phyloP scores from a whole-genome alignment of 2,797 vertebrate species.

The Petrocephalus sullivani region DNA sequence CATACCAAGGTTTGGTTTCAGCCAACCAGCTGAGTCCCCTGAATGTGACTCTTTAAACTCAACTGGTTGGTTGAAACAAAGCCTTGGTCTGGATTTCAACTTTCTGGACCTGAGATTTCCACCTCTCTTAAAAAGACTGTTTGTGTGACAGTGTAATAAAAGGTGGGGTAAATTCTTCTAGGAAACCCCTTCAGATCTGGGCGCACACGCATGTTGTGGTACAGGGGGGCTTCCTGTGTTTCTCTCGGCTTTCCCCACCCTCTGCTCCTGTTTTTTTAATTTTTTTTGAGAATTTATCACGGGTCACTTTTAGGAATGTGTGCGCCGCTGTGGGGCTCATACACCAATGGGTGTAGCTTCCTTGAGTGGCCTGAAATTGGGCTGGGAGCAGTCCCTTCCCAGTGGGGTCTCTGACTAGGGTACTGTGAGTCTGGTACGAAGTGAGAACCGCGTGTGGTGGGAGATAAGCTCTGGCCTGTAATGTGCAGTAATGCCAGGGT shows the following conservation, averaged over 20 bases:
- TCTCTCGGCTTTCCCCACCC: background rate
- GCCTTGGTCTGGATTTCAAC: background rate
- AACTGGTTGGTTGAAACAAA: background rate
- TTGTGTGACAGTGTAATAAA: background rate
- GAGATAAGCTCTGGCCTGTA: background rate
- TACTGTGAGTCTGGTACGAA: background rate
- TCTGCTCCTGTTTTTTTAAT: background rate
- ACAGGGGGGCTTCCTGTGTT: conserved; percentile 12
- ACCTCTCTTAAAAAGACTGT: background rate
- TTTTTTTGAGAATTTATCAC: conserved; percentile 51
- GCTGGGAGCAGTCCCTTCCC: conserved; percentile 48
- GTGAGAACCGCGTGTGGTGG: background rate
- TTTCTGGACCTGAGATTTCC: background rate
- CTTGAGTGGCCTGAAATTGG: conserved; percentile 48
- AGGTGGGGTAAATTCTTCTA: background rate
- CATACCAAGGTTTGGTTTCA: background rate
- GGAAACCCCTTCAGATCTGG: background rate
- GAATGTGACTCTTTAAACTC: background rate
- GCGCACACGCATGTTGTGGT: background rate
- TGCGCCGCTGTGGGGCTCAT: conserved; percentile 50
- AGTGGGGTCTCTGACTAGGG: background rate
- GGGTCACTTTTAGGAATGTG: conserved; percentile 42
- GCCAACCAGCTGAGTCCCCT: background rate
- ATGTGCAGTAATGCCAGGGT: background rate
- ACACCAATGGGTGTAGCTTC: conserved; percentile 55